Evolutionary conservation across 2,113 vertebrate species (phyloP), one percentile per base, ranked within the genome.

Genomic region (Cervus canadensis): DNA sequence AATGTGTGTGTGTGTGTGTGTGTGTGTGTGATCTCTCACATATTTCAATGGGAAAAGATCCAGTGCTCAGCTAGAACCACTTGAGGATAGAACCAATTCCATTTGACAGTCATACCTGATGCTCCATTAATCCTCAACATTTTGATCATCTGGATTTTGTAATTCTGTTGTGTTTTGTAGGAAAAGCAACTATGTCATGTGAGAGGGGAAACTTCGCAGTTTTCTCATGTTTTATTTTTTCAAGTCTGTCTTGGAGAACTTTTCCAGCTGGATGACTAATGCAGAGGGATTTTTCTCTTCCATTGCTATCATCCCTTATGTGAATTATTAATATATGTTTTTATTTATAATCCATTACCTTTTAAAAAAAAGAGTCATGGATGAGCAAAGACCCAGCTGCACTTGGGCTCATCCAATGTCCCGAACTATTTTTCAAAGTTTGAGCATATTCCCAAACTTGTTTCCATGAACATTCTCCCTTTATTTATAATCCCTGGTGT

Each of bases 331-430:
- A 97, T 97, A 76, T 52, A 88, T 98, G 95, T 89, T 96, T 97
- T 97, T 96, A 84, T 97, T 98, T 95, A 95, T 96, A 96, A 97
- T 96, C 56, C 74, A 89, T 97, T 97, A 98, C 89, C 87, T 97
- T 97, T 95, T 21, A 87, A 95, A 76, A 74, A 56, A 81, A 54
- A 87, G 67, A 92, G 71, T 96, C 93, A 97, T 36, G 83, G 89
- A 96, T 96, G 97, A 97, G 96, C 84, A 95, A 93, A 93, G 48
- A 81, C 54, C 83, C 98, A 98, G 98, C 93, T 98, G 98, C 43
- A 85, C 74, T 95, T 52, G 84, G 85, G 83, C 87, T 95, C 98
- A 91, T 90, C 91, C 52, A 95, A 76, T 78, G 83, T 97, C 94
- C 89, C 43, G 64, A 96, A 88, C 88, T 82, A 91, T 96, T 98